Evolutionary conservation across 1,140 invertebrate species (phyloP).

Genomic region (Aphaenogaster rudis): DNA sequence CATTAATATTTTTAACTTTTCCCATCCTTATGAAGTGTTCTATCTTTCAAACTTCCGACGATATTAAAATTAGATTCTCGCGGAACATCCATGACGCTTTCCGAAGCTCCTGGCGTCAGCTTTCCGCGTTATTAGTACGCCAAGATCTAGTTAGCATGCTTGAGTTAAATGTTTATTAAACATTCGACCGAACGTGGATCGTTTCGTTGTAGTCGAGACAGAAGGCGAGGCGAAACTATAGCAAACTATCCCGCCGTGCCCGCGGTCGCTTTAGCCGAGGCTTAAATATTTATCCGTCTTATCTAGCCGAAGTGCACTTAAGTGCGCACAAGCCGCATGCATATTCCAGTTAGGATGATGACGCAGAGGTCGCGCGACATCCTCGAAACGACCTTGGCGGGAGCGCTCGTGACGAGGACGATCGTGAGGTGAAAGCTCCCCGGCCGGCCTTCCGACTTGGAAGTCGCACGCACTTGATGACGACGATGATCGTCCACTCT

Average conservation of each 20-base stretch:
- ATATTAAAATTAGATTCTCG: constrained; percentile 10
- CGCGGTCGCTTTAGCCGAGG: background rate
- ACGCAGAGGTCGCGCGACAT: constrained; percentile 71
- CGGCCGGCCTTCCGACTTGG: constrained; percentile 60
- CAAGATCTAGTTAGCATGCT: background rate
- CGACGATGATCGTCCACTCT: constrained; percentile 33
- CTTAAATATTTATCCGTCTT: constrained; percentile 68
- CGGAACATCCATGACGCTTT: too few species aligned
- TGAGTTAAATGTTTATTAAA: constrained; percentile 3
- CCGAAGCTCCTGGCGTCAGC: background rate
- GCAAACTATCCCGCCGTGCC: background rate
- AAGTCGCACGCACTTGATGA: constrained; percentile 62
- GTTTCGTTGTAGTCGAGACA: background rate
- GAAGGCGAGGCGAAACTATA: background rate
- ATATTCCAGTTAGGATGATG: constrained; percentile 65
- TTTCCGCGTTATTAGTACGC: background rate
- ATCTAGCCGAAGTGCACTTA: constrained; percentile 29
- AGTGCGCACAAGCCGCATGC: constrained; percentile 25
- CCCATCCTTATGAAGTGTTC: background rate
- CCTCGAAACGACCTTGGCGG: constrained; percentile 72
- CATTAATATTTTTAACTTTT: constrained; percentile 13
- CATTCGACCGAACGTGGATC: background rate
- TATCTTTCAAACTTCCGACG: background rate
- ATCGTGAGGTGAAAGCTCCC: constrained; percentile 72
- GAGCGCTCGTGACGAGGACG: constrained; percentile 66